Base-by-base conservation (phyloP, 1,140 invertebrate species). In the Platyscapa corneri region DNA sequence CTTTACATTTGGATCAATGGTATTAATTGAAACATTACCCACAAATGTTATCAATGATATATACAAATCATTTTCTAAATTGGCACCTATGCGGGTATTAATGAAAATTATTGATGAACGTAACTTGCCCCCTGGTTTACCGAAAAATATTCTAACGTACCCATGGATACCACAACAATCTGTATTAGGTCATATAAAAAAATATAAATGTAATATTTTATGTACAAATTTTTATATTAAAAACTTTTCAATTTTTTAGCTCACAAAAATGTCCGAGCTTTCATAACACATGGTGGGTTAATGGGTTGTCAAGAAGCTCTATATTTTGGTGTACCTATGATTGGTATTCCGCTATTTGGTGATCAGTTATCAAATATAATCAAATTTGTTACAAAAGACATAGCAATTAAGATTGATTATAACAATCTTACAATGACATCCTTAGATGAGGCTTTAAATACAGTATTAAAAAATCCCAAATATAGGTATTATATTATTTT, bases 1-100 rank as follows among this genome's bases (percentile, higher is more conserved):
- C 85, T 96, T 97, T 86, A 95, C 95, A 88, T 94, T 96, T 90
- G 96, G 96, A 34, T 95, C 96, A 16, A 94, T 95, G 89, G 90
- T 96, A 37, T 94, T 94, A 83, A 94, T 85, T 94, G 82, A 93
- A 94, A 20, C 92, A 93, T 0, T 92, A 96, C 88, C 94, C 95
- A 0, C 87, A 92, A 6, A 93, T 94, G 3, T 95, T 95, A 20
- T 75, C 0, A 75, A 32, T 53, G 64, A 18, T 23, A 74, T 89
- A 32, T 87, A 87, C 12, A n/a, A 74, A n/a, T 86, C 82, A 37
- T 89, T 90, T 30, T n/a, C 42, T 30, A 88, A 89, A 85, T 74
- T 90, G 0, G 23, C 85, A 30, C 88, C 88, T 0, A 77, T 89
- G 1, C 84, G 77, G 82, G 82, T 88, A 42, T 77, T 90, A n/a